Evolutionary conservation across 1,140 invertebrate genomes (phyloP), one percentile per base, ranked within the genome.

Genomic region (Drosophila orena): DNA sequence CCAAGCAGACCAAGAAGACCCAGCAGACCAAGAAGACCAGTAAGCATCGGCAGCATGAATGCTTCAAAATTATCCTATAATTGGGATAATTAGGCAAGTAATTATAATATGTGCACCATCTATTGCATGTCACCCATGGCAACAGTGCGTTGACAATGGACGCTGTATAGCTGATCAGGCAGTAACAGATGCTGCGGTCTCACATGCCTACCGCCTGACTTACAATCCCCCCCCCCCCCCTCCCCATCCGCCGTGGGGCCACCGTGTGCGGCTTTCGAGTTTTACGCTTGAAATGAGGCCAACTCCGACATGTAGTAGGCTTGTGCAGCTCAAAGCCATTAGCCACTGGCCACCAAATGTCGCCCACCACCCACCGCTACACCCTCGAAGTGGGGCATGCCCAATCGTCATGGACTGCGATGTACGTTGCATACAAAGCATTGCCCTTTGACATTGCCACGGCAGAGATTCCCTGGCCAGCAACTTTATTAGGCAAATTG

Each of bases 271-370:
- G 60, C 69, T 57, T 79, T 79, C 40, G 53, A 73, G 74, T 79
- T 79, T 79, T 60, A 79, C 61, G 76, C 77, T 74, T 68, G 77
- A 68, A 47, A 74, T 58, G 47, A 49, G 38, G 24, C 47, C 43
- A 49, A 8, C 12, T 17, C 42, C 10, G 34, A 37, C 35, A 27
- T 40, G 56, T 20, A 27, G 46, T 20, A 27, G 46, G 27, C 37
- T 34, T n/a, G 11, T 46, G 60, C 55, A 64, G 17, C 7, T 5
- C 24, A 11, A 11, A 22, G 6, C 10, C 42, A 8, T 17, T 30
- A 14, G 7, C 42, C 17, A 4, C 42, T 17, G 11, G 4, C 55
- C 54, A 46, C 15, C 38, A 3, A 14, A 38, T 22, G 2, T 0
- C 44, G n/a, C 22, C 22, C 22, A 47, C 44, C 22, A 10, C 14